These are phyloP conservation scores for Acanthosepion pharaonis DNA, from an alignment of 2,888 invertebrate species.

Conservation along the genomic window DNA sequence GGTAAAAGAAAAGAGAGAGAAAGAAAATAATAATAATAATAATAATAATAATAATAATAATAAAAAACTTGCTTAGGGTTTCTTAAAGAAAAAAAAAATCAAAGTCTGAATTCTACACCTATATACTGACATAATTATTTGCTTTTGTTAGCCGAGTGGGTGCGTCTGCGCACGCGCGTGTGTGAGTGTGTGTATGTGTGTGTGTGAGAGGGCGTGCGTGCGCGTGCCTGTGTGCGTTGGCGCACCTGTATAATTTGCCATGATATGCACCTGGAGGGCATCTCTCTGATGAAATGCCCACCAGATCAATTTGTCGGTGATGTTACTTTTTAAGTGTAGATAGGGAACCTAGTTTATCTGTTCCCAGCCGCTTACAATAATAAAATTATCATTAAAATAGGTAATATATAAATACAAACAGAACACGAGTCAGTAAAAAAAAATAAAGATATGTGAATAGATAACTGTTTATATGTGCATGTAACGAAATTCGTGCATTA, in stretches of 20 bases:
- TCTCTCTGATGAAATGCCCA: not conserved
- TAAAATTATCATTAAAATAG: not conserved
- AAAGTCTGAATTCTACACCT: not conserved
- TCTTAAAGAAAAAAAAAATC: too few relatives aligned
- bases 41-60: not conserved
- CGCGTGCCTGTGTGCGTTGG: not conserved
- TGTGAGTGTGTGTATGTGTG: not conserved
- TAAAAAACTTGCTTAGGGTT: not conserved
- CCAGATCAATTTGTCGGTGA: not conserved
- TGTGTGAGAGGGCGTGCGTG: not conserved
- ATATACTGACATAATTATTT: not conserved
- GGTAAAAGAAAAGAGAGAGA: not conserved
- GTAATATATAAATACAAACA: not conserved
- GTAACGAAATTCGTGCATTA: not conserved
- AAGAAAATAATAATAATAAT: not conserved
- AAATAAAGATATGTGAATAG: not conserved
- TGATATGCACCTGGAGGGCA: not conserved
- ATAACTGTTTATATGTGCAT: not conserved
- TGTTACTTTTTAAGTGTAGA: not conserved
- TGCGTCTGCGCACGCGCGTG: conserved; percentile 33
- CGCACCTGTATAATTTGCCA: not conserved
- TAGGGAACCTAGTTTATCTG: not conserved
- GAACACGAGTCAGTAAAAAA: not conserved
- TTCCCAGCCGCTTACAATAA: not conserved
- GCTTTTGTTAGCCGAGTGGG: not conserved